phyloP scores from a whole-genome alignment of 2,797 vertebrate species.

The Ctenosaura bakeri region DNA sequence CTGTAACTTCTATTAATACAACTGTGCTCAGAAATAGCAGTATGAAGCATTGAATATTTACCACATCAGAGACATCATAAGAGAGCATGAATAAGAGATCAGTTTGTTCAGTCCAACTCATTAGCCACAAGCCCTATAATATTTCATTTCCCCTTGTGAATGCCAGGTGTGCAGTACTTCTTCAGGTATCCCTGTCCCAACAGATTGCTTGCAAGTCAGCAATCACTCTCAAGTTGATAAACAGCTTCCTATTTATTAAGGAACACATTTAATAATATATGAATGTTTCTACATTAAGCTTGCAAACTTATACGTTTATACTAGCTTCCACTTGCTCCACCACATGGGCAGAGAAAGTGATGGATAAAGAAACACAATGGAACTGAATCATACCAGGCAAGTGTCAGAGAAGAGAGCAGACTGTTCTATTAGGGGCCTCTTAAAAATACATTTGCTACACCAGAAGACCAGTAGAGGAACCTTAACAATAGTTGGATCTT shows the following conservation, averaged over 20 bases:
- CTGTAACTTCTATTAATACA: conserved; percentile 15
- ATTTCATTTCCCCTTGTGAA: neutral
- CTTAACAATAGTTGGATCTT: neutral
- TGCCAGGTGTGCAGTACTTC: neutral
- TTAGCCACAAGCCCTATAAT: neutral
- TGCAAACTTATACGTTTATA: neutral
- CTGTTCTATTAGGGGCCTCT: neutral
- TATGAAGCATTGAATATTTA: neutral
- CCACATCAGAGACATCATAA: conserved; percentile 2
- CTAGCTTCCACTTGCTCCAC: neutral
- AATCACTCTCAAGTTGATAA: neutral
- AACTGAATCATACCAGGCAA: neutral
- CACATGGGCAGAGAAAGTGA: neutral
- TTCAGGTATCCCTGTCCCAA: neutral
- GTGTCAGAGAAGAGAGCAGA: neutral
- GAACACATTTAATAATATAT: neutral
- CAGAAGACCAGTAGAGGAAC: neutral
- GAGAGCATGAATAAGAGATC: neutral
- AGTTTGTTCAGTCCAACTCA: neutral
- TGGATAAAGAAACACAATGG: neutral
- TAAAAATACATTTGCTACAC: neutral
- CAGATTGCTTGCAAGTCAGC: neutral
- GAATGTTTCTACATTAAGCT: neutral
- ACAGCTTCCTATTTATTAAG: neutral
- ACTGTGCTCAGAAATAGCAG: neutral